Conservation (phyloP, 2,888 invertebrate genomes). For the Drosophila anceps region DNA sequence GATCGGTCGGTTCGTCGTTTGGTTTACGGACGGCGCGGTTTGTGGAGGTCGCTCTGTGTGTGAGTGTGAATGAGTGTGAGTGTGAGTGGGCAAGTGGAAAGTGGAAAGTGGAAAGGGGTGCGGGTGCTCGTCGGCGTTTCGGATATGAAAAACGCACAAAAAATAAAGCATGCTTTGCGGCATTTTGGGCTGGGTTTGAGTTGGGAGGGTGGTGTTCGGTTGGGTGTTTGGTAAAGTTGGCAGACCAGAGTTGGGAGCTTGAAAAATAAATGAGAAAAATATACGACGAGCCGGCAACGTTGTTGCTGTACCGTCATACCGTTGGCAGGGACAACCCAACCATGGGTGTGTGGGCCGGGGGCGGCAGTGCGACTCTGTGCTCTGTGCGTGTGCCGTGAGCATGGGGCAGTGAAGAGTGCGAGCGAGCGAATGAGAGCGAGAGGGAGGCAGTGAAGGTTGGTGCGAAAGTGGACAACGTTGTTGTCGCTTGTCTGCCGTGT, state of each 20-base stretch:
- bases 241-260: constrained; percentile 63
- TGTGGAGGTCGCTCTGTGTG: constrained; percentile 1
- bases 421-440: neutral
- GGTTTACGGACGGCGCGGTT: constrained; percentile 20
- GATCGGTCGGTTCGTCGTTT: constrained; percentile 56
- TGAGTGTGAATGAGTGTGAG: neutral
- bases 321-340: constrained; percentile 68
- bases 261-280: constrained; percentile 82
- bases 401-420: constrained; percentile 11
- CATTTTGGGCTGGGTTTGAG: constrained; percentile 42
- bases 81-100: neutral
- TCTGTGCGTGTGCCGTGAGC: constrained; percentile 34
- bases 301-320: constrained; percentile 65
- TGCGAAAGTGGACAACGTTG: constrained; percentile 79
- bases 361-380: constrained; percentile 11
- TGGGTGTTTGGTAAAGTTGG: constrained; percentile 47
- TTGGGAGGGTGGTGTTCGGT: neutral
- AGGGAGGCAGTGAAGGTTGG: constrained; percentile 39
- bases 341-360: constrained; percentile 9
- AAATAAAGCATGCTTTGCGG: constrained; percentile 73
- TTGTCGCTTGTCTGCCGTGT: constrained; percentile 75
- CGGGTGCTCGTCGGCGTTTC: constrained; percentile 80
- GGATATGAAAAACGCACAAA: constrained; percentile 83
- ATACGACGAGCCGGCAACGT: constrained; percentile 79
- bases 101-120: constrained; percentile 3